These are phyloP conservation scores for Cheumatopsyche charites DNA, from an alignment of 1,140 invertebrate genomes.

Conservation along the genomic window DNA sequence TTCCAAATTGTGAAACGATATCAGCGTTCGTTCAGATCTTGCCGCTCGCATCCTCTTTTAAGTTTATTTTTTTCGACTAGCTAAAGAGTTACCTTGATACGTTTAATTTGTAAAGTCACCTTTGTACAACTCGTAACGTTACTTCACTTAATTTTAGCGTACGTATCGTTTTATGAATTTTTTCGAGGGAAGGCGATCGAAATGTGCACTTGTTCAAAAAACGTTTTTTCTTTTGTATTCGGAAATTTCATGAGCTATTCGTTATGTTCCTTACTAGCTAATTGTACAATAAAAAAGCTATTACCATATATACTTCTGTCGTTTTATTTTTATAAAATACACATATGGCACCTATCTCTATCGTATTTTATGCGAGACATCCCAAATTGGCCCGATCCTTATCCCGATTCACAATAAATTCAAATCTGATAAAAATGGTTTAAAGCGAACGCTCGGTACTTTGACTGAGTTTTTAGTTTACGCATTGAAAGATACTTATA, in stretches of 20 bases:
- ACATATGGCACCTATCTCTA: no score
- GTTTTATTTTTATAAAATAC: constrained; percentile 5
- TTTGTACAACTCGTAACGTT: constrained; percentile 42
- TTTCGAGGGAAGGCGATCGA: constrained; percentile 44
- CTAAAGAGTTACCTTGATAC: constrained; percentile 46
- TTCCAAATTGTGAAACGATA: no score
- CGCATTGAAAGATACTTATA: no score
- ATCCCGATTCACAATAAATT: constrained; percentile 52
- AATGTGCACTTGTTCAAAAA: constrained; percentile 33
- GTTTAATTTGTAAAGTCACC: constrained; percentile 34
- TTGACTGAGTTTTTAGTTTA: no score
- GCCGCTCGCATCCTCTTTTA: constrained; percentile 31
- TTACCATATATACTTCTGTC: constrained; percentile 43
- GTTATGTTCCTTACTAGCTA: constrained; percentile 50
- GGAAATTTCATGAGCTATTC: constrained; percentile 47
- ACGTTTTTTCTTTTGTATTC: constrained; percentile 35
- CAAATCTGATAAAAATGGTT: no score
- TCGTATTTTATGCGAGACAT: no score
- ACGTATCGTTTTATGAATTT: no score
- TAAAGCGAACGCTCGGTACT: no score
- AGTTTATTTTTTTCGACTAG: constrained; percentile 45
- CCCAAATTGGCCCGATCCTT: constrained; percentile 52
- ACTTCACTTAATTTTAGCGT: constrained; percentile 37
- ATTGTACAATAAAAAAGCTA: constrained; percentile 50
- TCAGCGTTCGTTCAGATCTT: not conserved